Evolutionary conservation across 2,888 invertebrate genomes (phyloP).

Genomic region (Petrolisthes cinctipes): DNA sequence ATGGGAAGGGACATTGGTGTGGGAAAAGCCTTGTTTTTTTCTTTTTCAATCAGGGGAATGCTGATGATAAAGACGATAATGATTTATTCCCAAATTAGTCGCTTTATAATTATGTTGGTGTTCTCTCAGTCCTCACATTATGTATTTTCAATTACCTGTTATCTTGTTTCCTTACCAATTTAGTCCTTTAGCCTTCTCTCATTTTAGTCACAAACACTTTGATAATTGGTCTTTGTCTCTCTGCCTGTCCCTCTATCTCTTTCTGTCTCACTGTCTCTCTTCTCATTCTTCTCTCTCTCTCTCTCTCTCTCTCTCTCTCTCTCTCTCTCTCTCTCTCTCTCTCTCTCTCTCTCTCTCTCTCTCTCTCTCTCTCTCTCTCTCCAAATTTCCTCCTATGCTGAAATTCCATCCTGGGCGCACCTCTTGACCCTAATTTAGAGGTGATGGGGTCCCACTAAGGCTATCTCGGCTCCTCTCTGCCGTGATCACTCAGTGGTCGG

Average conservation of each 20-base stretch:
- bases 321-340: not conserved
- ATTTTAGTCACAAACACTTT: no score
- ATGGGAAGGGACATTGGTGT: no score
- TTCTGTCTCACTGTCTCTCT: not conserved
- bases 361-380: not conserved
- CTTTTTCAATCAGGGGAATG: no score
- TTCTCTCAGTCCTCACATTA: no score
- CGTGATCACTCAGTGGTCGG: not conserved
- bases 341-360: not conserved
- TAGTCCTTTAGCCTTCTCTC: no score
- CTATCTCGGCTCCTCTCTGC: not conserved
- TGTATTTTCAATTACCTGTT: no score
- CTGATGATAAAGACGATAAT: no score
- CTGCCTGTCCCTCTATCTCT: not conserved
- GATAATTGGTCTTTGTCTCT: not conserved
- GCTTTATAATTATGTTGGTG: no score
- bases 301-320: not conserved
- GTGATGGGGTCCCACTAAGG: not conserved
- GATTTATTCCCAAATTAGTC: no score
- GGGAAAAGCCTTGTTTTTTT: no score
- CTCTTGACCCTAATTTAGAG: constrained; percentile 9
- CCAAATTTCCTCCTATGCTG: not conserved
- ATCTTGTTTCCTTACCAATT: no score
- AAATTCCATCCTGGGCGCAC: constrained; percentile 2
- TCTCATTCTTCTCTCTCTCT: not conserved